Base-by-base conservation (phyloP, 2,797 vertebrate species). In the Peromyscus aztecus region DNA sequence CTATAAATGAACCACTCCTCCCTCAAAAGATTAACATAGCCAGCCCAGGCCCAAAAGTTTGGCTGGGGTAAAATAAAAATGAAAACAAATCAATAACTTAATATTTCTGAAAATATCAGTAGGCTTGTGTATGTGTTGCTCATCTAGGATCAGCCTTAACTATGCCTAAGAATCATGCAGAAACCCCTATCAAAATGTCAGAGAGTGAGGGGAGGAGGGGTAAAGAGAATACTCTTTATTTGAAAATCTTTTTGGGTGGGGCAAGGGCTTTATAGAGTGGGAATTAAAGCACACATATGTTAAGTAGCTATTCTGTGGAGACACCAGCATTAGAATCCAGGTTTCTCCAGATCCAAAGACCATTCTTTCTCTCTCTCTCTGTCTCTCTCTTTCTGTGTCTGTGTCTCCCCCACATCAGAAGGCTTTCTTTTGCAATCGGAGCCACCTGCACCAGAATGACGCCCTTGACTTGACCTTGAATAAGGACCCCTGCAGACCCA, bases 1-100 rank as follows among this genome's bases (percentile, higher is more conserved):
- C 27, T 94, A 61, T 59, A 93, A 90, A 85, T 67, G 83, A 97
- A 90, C 40, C 61, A 49, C 7, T 67, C 8, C 29, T 73, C 59
- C 37, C 52, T 73, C 57, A 73, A 93, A 80, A 86, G 81, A 52
- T 63, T 91, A 88, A 69, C 34, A 88, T 21, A 67, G 24, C 52
- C 23, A 49, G 57, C 43, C n/a, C 59, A 91, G 37, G 43, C 19
- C 89, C 61, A 95, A 55, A 63, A 63, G 82, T 89, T 95, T 61
- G 55, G 55, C 34, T 89, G n/a, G 29, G 14, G 23, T 57, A 55
- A 40, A 52, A 24, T 23, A 57, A 94, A 6, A 63, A 92, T 55
- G 13, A 95, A 95, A 71, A 78, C 10, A 86, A 93, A 76, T 16
- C 77, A 78, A 27, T 24, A 90, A 40, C 17, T 37, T 59, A 78